phyloP scores from a whole-genome alignment of 1,140 invertebrate species.

The Elymnias hypermnestra region DNA sequence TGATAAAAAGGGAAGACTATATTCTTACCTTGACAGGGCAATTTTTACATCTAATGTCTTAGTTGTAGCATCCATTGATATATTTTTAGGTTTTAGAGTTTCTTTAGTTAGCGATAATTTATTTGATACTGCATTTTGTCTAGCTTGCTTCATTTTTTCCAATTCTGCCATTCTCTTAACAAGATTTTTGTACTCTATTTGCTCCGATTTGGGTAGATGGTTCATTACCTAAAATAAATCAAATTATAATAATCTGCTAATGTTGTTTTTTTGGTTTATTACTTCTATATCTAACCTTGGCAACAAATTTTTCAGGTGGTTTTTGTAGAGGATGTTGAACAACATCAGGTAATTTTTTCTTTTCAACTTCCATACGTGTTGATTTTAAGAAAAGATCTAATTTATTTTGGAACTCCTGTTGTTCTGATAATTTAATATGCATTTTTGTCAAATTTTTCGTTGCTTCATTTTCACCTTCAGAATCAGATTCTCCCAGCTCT shows the following conservation, averaged over 20 bases:
- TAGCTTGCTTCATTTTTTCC: slow-evolving; percentile 62
- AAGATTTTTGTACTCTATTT: slow-evolving; percentile 68
- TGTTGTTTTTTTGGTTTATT: slow-evolving; percentile 3
- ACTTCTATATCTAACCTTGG: slow-evolving; percentile 46
- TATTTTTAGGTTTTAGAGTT: slow-evolving; percentile 33
- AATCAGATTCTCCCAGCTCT: slow-evolving; percentile 64
- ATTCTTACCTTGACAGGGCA: slow-evolving; percentile 58
- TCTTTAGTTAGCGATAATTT: slow-evolving; percentile 41
- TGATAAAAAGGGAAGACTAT: background rate
- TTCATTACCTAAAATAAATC: slow-evolving; percentile 57
- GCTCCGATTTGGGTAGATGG: slow-evolving; percentile 67
- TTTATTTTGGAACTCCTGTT: slow-evolving; percentile 63
- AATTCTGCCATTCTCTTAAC: slow-evolving; percentile 71
- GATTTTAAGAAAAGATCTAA: slow-evolving; percentile 65
- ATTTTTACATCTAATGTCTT: slow-evolving; percentile 57
- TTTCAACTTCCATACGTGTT: slow-evolving; percentile 60
- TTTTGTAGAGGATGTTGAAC: slow-evolving; percentile 38
- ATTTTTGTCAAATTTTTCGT: slow-evolving; percentile 73
- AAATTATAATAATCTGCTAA: slow-evolving; percentile 7
- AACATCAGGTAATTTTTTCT: slow-evolving; percentile 39
- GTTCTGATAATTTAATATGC: slow-evolving; percentile 67
- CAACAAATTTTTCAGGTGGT: slow-evolving; percentile 53
- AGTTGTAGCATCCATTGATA: slow-evolving; percentile 8
- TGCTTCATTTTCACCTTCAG: slow-evolving; percentile 69
- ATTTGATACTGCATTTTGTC: slow-evolving; percentile 36